Evolutionary conservation across 2,888 invertebrate genomes (phyloP).

Genomic region (Acrocyrtus sp.): DNA sequence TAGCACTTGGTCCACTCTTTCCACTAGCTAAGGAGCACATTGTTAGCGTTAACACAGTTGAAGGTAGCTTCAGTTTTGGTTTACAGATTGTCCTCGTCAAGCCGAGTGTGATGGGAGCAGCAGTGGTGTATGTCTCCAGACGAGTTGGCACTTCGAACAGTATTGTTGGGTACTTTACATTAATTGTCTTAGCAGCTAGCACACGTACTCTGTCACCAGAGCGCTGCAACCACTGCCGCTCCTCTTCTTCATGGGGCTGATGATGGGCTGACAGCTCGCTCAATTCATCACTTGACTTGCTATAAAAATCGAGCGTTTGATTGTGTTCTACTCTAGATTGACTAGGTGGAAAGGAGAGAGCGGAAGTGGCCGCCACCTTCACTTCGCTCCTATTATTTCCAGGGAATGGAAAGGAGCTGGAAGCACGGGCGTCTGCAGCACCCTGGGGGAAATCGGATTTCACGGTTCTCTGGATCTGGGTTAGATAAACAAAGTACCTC

Average conservation of each 20-base stretch:
- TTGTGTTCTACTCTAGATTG: conserved; percentile 22
- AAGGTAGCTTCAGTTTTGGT: conserved; percentile 59
- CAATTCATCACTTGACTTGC: background rate
- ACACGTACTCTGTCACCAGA: conserved; percentile 8
- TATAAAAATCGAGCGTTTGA: conserved; percentile 29
- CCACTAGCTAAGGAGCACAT: conserved; percentile 44
- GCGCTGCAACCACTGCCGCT: background rate
- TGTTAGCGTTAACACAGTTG: conserved; percentile 57
- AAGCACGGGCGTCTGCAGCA: too few species aligned
- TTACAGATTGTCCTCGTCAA: conserved; percentile 60
- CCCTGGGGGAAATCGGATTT: too few species aligned
- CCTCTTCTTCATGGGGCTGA: too few species aligned
- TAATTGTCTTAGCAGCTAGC: conserved; percentile 45
- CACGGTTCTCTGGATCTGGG: conserved; percentile 13
- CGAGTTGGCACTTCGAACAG: conserved; percentile 62
- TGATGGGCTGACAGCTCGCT: conserved; percentile 13
- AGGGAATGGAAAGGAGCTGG: conserved; percentile 5
- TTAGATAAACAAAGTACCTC: conserved; percentile 69
- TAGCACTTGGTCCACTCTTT: conserved; percentile 42
- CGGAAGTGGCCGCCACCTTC: background rate
- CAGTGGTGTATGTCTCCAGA: conserved; percentile 60
- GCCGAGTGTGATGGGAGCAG: conserved; percentile 60
- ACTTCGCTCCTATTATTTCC: background rate
- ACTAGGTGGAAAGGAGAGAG: background rate
- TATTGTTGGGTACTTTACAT: conserved; percentile 51